Conservation (phyloP, 2,888 invertebrate species). For the Trichopria drosophilae region DNA sequence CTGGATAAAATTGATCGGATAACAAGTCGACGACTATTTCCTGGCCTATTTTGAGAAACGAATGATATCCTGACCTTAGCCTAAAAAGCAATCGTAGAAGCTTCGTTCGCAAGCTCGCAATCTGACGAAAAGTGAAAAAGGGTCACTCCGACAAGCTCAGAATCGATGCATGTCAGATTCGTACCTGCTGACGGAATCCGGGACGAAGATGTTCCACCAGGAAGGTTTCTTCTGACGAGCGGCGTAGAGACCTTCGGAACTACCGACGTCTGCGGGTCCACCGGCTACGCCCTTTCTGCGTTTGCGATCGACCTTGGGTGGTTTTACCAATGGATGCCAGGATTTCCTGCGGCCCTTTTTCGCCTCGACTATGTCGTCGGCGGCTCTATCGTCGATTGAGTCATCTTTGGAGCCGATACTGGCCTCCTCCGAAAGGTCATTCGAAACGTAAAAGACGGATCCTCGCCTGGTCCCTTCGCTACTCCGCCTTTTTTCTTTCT, state of each 20-base stretch:
- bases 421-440: conserved; percentile 45
- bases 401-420: conserved; percentile 15
- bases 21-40: too few relatives aligned
- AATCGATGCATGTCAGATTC: background rate
- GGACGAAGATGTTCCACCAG: conserved; percentile 88
- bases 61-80: too few relatives aligned
- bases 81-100: too few relatives aligned
- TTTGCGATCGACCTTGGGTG: conserved; percentile 53
- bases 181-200: conserved; percentile 62
- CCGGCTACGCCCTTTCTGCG: conserved; percentile 62
- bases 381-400: conserved; percentile 15
- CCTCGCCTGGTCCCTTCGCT: conserved; percentile 45
- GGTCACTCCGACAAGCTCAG: background rate
- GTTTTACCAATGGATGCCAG: conserved; percentile 61
- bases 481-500: conserved; percentile 44
- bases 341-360: conserved; percentile 67
- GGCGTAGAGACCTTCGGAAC: conserved; percentile 59
- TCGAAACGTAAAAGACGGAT: conserved; percentile 54
- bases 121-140: too few relatives aligned
- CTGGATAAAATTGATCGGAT: too few relatives aligned
- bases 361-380: conserved; percentile 47
- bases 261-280: conserved; percentile 57
- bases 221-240: conserved; percentile 73
- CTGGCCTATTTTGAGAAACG: too few relatives aligned
- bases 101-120: too few relatives aligned